These are phyloP conservation scores for Staurois parvus DNA, from an alignment of 2,797 vertebrate species.

Conservation along the genomic window DNA sequence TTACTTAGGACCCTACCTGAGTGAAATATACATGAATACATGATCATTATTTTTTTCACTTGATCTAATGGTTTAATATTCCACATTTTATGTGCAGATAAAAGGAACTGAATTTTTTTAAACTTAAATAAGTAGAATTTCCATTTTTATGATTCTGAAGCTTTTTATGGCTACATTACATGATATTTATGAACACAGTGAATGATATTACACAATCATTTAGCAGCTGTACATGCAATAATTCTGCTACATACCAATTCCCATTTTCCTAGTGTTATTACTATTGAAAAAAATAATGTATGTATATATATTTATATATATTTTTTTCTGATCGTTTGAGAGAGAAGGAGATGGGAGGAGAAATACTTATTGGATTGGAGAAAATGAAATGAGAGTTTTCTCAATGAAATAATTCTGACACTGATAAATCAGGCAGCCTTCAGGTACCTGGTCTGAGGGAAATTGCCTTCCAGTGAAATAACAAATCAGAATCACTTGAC, in stretches of 20 bases:
- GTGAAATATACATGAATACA: too few relatives aligned
- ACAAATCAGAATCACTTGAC: constrained; percentile 53
- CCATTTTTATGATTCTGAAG: background rate
- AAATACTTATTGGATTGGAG: constrained; percentile 26
- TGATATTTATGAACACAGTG: constrained; percentile 7
- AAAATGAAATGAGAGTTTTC: constrained; percentile 49
- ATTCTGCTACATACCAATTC: background rate
- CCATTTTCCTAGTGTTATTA: constrained; percentile 7
- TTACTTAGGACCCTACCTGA: background rate
- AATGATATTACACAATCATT: constrained; percentile 5
- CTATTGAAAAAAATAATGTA: background rate
- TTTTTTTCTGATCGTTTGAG: background rate
- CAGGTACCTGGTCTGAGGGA: constrained; percentile 34
- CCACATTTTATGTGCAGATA: background rate
- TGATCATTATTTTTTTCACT: background rate
- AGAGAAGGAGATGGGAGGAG: constrained; percentile 10
- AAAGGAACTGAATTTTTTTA: background rate
- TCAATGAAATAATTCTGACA: constrained; percentile 54
- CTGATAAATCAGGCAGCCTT: constrained; percentile 44
- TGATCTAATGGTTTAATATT: constrained; percentile 9
- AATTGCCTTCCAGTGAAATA: constrained; percentile 56
- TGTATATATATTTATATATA: background rate
- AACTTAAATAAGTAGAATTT: background rate
- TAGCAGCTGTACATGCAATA: constrained; percentile 6
- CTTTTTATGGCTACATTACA: constrained; percentile 17